Evolutionary conservation across 2,888 invertebrate genomes (phyloP), one percentile per base, ranked within the genome.

Genomic region (Euplagia quadripunctaria): DNA sequence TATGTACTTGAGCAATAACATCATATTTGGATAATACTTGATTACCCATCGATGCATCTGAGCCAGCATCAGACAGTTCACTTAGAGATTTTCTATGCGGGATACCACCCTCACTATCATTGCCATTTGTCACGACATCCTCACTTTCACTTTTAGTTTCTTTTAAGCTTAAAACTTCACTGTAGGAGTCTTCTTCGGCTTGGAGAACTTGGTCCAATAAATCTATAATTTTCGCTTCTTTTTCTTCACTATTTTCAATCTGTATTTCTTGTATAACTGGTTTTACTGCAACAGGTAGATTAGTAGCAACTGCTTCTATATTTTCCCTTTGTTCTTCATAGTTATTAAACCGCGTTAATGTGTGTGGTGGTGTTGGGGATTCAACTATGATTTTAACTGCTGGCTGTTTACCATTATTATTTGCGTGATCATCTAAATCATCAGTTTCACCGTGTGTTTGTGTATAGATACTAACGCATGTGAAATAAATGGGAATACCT

Each of bases 1-100:
- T 94, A 83, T 96, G 96, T 17, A 96, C 96, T 90, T 96, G 95
- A 75, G 94, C 96, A 83, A 96, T 93, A 43, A 96, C 96, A 90
- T 96, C 96, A 88, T 96, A 96, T 91, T 96, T 95, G 82, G 96
- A 94, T 92, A 94, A 91, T 64, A 88, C 92, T 85, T 92, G 93
- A 90, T 88, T 93, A 90, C 93, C 91, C 80, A 93, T 83, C 68
- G 96, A 95, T 87, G 92, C 94, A 70, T 95, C 94, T 61, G 95
- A 96, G 41, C 92, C 95, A 31, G 94, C 94, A 83, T 94, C 95
- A 71, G 95, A 95, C 71, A 95, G 79, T 75, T 95, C 94, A 80
- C 94, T 92, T 16, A 94, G 82, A 16, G 95, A 94, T 79, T 94
- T 93, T 79, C 93, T 91, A 64, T 94, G 94, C 41, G 84, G 78